Conservation (phyloP, 2,888 invertebrate species). For the Heliconius charithonia region DNA sequence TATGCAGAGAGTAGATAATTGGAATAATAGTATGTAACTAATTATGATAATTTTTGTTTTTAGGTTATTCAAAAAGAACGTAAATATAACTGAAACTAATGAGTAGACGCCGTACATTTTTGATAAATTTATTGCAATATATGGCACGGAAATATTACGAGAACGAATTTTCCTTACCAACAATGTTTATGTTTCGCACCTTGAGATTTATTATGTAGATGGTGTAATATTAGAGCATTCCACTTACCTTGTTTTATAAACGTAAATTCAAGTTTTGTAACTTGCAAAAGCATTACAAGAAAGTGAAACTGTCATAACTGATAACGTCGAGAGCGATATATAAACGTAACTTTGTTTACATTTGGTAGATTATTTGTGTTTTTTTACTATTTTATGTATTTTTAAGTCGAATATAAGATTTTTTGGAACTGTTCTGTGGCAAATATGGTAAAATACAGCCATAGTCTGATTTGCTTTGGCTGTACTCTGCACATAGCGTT, state of each 20-base stretch:
- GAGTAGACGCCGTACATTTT: neutral
- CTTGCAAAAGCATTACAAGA: slow-evolving; percentile 41
- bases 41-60: neutral
- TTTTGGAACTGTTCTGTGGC: neutral
- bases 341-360: slow-evolving; percentile 14
- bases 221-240: slow-evolving; percentile 50
- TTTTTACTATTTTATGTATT: neutral
- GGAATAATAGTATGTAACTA: too few relatives aligned
- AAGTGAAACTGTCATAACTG: slow-evolving; percentile 41
- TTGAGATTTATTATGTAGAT: slow-evolving; percentile 49
- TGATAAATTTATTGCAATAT: slow-evolving; percentile 16
- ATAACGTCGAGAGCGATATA: slow-evolving; percentile 28
- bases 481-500: too few relatives aligned
- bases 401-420: neutral
- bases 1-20: neutral
- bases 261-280: slow-evolving; percentile 49
- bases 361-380: neutral
- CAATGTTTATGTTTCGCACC: slow-evolving; percentile 48
- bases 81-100: neutral
- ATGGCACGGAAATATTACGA: slow-evolving; percentile 28
- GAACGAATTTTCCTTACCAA: slow-evolving; percentile 37
- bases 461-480: too few relatives aligned
- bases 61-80: neutral
- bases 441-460: neutral
- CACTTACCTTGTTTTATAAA: slow-evolving; percentile 50